These are phyloP conservation scores for Sepioteuthis lessoniana DNA, from an alignment of 2,888 invertebrate genomes.

Conservation along the genomic window DNA sequence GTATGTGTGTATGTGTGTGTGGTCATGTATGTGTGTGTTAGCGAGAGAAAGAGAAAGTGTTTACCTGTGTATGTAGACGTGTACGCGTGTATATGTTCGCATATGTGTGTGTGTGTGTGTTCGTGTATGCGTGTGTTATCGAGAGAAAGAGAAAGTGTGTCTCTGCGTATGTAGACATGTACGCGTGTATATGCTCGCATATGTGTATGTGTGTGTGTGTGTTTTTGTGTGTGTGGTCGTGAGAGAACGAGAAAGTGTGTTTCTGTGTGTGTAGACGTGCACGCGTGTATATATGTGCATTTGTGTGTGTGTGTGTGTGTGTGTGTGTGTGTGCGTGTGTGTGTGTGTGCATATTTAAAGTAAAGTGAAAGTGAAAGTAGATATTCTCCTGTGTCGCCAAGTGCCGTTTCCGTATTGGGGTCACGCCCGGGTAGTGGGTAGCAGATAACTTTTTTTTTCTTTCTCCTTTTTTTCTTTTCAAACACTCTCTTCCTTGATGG, in stretches of 20 bases:
- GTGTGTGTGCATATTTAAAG: neutral
- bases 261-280: neutral
- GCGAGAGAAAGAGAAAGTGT: no score
- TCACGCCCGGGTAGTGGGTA: neutral
- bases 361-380: neutral
- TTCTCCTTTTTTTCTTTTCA: neutral
- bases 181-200: no score
- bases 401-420: conserved; percentile 10
- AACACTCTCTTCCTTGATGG: neutral
- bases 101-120: no score
- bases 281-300: neutral
- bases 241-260: no score
- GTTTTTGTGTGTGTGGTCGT: neutral
- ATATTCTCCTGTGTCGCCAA: neutral
- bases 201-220: neutral
- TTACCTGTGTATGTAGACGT: no score
- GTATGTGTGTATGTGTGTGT: no score
- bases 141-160: no score
- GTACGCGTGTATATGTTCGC: no score
- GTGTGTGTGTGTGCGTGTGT: neutral
- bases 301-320: neutral
- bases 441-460: neutral
- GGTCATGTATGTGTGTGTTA: no score
- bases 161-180: no score
- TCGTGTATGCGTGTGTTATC: no score